A percentile compares a stretch with the other conserved stretches of the same genome.
These are phyloP conservation scores for Pseudomyrmex cubaensis DNA, from an alignment of 1,140 invertebrate genomes.

Conservation along the genomic window DNA sequence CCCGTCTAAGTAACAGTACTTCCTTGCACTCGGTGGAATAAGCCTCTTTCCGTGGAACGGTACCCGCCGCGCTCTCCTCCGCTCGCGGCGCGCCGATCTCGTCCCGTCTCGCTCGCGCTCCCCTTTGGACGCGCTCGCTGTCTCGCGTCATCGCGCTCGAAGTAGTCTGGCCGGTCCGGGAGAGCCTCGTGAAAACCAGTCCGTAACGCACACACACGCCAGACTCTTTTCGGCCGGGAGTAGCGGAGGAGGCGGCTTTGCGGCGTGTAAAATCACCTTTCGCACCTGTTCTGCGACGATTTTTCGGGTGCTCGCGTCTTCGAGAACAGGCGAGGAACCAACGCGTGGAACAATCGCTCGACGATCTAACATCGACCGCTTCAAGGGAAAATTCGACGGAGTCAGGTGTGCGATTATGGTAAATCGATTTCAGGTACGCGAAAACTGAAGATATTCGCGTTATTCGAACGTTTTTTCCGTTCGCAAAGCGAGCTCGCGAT, in stretches of 20 bases:
- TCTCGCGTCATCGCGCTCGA: constrained; percentile 62
- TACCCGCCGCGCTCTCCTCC: constrained; percentile 68
- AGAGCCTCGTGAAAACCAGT: constrained; percentile 76
- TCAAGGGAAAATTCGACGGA: not conserved
- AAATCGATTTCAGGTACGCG: too few species aligned
- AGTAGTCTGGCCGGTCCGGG: constrained; percentile 77
- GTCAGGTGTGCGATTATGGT: too few species aligned
- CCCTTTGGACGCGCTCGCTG: constrained; percentile 24
- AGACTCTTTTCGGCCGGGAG: constrained; percentile 41
- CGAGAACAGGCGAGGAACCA: too few species aligned
- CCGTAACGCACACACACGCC: constrained; percentile 58
- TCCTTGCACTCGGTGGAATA: constrained; percentile 71
- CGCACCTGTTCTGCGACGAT: constrained; percentile 65
- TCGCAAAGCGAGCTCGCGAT: too few species aligned
- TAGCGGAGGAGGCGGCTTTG: constrained; percentile 51
- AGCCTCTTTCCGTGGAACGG: constrained; percentile 77
- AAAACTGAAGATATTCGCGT: not conserved
- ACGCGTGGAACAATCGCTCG: not conserved
- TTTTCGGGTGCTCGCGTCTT: constrained; percentile 21
- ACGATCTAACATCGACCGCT: too few species aligned
- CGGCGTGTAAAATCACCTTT: constrained; percentile 62
- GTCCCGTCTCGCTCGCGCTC: constrained; percentile 14
- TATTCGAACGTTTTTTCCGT: not conserved
- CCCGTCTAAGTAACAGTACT: constrained; percentile 79
- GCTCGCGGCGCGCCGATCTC: constrained; percentile 37